Conservation (phyloP, 2,888 invertebrate genomes). For the Pachliopta kotzebuea region DNA sequence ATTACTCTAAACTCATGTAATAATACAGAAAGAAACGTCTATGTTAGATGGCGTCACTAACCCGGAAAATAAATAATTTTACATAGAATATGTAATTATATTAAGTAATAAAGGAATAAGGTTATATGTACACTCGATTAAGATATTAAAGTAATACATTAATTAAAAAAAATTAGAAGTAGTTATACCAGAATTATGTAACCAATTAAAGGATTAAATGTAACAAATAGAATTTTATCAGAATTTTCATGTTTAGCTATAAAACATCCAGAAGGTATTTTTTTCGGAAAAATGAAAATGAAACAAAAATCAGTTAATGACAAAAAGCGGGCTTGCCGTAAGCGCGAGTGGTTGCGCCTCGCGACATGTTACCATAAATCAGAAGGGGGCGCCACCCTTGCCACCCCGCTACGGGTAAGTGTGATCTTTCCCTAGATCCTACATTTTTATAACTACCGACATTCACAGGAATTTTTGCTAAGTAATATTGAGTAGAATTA, state of each 20-base stretch:
- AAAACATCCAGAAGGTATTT: background rate
- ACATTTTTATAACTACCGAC: conserved; percentile 77
- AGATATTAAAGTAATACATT: no score
- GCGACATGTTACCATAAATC: conserved; percentile 80
- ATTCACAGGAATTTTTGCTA: conserved; percentile 53
- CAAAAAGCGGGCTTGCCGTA: conserved; percentile 70
- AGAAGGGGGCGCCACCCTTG: conserved; percentile 63
- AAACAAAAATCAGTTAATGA: conserved; percentile 76
- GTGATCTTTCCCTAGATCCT: conserved; percentile 78
- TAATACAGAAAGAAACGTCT: no score
- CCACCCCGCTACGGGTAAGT: conserved; percentile 53
- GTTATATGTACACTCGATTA: no score
- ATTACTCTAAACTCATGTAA: no score
- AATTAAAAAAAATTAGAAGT: no score
- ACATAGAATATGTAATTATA: no score
- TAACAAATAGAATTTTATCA: no score
- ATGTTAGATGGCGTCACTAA: conserved; percentile 5
- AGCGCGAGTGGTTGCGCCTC: conserved; percentile 54
- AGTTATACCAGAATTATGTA: no score
- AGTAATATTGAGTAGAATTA: conserved; percentile 45
- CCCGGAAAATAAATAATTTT: no score
- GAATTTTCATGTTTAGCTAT: no score
- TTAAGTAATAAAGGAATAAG: no score
- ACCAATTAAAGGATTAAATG: no score
- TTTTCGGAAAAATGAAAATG: conserved; percentile 39